Percentiles rank a stretch among this genome's conserved stretches.
Conservation (phyloP, 2,888 invertebrate genomes). For the Philereme vetulata region DNA sequence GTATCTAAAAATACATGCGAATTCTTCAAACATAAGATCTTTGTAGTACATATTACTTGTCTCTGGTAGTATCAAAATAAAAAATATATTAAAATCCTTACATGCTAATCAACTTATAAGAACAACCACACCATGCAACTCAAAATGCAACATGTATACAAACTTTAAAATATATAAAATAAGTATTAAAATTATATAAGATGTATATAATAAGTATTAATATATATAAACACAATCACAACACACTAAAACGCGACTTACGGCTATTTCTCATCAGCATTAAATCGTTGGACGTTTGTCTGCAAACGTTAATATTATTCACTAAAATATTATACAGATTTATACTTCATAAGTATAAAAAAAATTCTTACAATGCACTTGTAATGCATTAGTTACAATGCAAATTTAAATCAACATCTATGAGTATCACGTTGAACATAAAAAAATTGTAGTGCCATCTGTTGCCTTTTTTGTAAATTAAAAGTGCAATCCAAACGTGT, state of each 20-base stretch:
- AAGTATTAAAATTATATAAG: constrained; percentile 2
- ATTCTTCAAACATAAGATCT: not conserved
- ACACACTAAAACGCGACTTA: constrained; percentile 81
- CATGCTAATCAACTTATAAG: not conserved
- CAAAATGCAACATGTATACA: not conserved
- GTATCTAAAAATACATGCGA: constrained; percentile 5
- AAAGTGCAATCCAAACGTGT: too few relatives aligned
- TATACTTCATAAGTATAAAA: too few relatives aligned
- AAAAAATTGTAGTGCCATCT: constrained; percentile 25
- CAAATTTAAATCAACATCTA: too few relatives aligned
- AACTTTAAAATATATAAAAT: constrained; percentile 4
- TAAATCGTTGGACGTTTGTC: constrained; percentile 82
- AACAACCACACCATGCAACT: not conserved
- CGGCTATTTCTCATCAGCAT: constrained; percentile 77
- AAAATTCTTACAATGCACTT: too few relatives aligned
- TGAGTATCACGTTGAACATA: not conserved
- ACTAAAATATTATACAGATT: constrained; percentile 47
- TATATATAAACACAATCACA: constrained; percentile 60
- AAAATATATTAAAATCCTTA: not conserved
- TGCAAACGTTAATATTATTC: constrained; percentile 62
- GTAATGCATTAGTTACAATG: too few relatives aligned
- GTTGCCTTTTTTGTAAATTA: constrained; percentile 1
- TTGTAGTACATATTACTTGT: too few relatives aligned
- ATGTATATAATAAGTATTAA: constrained; percentile 4
- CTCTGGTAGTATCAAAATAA: not conserved